These are phyloP conservation scores for Epinotia nisella DNA, from an alignment of 2,888 invertebrate species.

Conservation along the genomic window DNA sequence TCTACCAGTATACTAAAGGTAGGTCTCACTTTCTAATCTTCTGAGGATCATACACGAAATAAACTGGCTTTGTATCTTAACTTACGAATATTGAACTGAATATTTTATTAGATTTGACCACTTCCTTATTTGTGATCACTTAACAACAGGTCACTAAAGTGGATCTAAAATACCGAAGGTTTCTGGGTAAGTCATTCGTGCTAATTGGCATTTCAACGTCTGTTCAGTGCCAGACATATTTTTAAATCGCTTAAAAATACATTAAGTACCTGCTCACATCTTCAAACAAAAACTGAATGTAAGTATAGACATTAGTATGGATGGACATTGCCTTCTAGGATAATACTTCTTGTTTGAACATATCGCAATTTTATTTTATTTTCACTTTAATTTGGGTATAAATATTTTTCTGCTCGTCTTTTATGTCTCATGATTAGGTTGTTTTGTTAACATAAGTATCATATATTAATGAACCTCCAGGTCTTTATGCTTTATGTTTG, in stretches of 20 bases:
- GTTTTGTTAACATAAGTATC: too few relatives aligned
- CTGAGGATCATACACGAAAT: too few relatives aligned
- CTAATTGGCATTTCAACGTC: constrained; percentile 64
- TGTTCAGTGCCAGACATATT: constrained; percentile 54
- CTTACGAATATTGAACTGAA: too few relatives aligned
- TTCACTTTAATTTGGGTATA: too few relatives aligned
- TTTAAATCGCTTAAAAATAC: constrained; percentile 74
- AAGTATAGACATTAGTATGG: neutral
- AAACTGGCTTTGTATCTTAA: too few relatives aligned
- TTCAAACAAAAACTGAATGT: neutral
- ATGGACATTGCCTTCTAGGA: neutral
- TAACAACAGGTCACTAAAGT: constrained; percentile 1
- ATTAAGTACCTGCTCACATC: constrained; percentile 65
- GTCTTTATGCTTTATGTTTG: too few relatives aligned
- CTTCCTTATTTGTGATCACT: constrained; percentile 50
- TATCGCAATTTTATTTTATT: neutral
- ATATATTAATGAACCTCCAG: too few relatives aligned
- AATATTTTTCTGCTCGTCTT: too few relatives aligned
- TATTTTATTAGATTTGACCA: neutral
- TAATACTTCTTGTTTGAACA: neutral
- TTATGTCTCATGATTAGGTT: too few relatives aligned
- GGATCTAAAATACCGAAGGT: constrained; percentile 33
- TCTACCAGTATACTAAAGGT: too few relatives aligned
- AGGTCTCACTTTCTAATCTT: too few relatives aligned
- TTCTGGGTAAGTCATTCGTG: constrained; percentile 51